These are phyloP conservation scores for Clarias magur DNA, from an alignment of 2,113 vertebrate species.

Conservation along the genomic window DNA sequence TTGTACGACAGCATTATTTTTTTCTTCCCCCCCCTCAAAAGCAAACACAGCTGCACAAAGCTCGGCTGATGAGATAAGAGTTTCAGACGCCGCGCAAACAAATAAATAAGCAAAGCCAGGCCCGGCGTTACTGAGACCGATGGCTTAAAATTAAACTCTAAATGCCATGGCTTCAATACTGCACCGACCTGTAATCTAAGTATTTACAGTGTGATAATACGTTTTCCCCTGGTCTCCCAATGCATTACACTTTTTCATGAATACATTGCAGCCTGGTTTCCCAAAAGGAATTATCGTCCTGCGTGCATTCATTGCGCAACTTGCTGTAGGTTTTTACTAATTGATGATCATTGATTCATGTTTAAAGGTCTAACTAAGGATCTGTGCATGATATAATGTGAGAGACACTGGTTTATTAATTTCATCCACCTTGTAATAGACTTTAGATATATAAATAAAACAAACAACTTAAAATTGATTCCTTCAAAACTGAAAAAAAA, in stretches of 20 bases:
- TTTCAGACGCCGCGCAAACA: constrained; percentile 21
- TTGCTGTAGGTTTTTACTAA: neutral
- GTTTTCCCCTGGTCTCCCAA: neutral
- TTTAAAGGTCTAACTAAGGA: neutral
- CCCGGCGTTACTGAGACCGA: constrained; percentile 14
- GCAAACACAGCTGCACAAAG: constrained; percentile 59
- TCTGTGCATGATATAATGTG: neutral
- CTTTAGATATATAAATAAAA: neutral
- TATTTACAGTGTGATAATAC: neutral
- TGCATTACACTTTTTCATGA: neutral
- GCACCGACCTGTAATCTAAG: constrained; percentile 13
- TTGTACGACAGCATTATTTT: constrained; percentile 52
- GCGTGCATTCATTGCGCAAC: neutral
- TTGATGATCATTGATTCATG: neutral
- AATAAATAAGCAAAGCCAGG: constrained; percentile 28
- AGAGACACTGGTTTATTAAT: neutral
- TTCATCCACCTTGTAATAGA: neutral
- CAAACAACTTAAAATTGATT: neutral
- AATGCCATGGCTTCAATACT: neutral
- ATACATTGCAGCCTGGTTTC: neutral
- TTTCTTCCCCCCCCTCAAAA: constrained; percentile 42
- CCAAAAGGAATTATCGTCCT: neutral
- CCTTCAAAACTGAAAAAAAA: neutral
- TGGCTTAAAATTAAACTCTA: constrained; percentile 10
- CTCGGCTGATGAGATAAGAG: constrained; percentile 35